Evolutionary conservation across 2,888 invertebrate species (phyloP).

Genomic region (Tenthredo notha): DNA sequence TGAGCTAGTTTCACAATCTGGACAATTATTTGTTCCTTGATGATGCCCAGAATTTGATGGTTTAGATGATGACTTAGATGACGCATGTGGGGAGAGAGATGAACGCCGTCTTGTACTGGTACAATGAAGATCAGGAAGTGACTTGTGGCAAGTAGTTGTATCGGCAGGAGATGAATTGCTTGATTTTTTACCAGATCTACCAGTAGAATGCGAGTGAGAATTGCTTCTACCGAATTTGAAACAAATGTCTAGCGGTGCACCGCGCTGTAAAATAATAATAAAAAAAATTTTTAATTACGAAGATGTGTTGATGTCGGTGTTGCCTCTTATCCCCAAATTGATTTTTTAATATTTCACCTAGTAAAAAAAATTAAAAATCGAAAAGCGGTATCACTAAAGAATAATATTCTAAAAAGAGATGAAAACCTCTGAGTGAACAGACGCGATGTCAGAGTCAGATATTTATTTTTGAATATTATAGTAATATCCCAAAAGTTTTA

Average conservation of each 20-base stretch:
- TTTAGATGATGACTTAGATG: slow-evolving; percentile 71
- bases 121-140: slow-evolving; percentile 87
- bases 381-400: neutral
- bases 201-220: slow-evolving; percentile 74
- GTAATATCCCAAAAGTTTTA: neutral
- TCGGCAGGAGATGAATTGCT: slow-evolving; percentile 69
- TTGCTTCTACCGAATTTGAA: slow-evolving; percentile 76
- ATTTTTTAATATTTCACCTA: neutral
- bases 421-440: neutral
- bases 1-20: slow-evolving; percentile 76
- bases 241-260: slow-evolving; percentile 68
- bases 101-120: slow-evolving; percentile 77
- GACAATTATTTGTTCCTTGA: slow-evolving; percentile 70
- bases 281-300: slow-evolving; percentile 1
- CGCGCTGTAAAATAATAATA: slow-evolving; percentile 64
- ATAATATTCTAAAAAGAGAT: neutral
- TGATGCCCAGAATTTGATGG: slow-evolving; percentile 63
- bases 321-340: neutral
- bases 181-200: slow-evolving; percentile 69
- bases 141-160: slow-evolving; percentile 85
- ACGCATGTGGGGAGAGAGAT: slow-evolving; percentile 74
- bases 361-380: neutral
- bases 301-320: neutral
- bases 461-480: slow-evolving; percentile 2
- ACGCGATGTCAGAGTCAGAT: neutral